These are phyloP conservation scores for Ichneumoninae sp. DNA, from an alignment of 2,888 invertebrate genomes.

Conservation along the genomic window DNA sequence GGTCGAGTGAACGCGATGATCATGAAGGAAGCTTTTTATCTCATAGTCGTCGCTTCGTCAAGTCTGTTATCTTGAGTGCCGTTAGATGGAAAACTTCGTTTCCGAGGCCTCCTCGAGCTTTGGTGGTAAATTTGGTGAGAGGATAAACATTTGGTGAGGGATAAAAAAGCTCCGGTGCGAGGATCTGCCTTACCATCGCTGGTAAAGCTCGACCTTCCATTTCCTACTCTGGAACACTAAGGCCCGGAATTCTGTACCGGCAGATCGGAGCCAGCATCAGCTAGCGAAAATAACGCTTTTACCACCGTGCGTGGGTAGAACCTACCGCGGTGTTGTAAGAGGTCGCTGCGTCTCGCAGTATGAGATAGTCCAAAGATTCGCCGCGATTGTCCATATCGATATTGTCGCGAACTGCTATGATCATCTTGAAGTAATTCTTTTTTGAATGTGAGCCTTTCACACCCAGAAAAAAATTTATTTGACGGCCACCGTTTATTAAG, in stretches of 20 bases:
- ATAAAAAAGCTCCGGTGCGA: constrained; percentile 14
- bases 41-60: not conserved
- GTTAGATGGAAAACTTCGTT: not conserved
- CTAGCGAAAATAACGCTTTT: constrained; percentile 22
- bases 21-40: not conserved
- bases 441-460: not conserved
- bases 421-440: not conserved
- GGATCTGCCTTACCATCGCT: constrained; percentile 49
- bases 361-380: not conserved
- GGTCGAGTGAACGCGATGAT: not conserved
- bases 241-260: constrained; percentile 47
- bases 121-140: not conserved
- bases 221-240: not conserved
- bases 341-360: not conserved
- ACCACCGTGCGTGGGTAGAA: constrained; percentile 3
- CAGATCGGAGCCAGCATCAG: constrained; percentile 10
- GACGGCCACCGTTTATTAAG: too few relatives aligned
- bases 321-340: constrained; percentile 44
- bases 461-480: too few relatives aligned
- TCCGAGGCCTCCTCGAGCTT: not conserved
- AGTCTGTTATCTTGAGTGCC: not conserved
- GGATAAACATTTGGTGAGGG: not conserved
- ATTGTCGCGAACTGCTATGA: not conserved
- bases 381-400: not conserved
- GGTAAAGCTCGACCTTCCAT: constrained; percentile 36